Conservation (phyloP, 2,888 invertebrate species). For the Noctua pronuba region DNA sequence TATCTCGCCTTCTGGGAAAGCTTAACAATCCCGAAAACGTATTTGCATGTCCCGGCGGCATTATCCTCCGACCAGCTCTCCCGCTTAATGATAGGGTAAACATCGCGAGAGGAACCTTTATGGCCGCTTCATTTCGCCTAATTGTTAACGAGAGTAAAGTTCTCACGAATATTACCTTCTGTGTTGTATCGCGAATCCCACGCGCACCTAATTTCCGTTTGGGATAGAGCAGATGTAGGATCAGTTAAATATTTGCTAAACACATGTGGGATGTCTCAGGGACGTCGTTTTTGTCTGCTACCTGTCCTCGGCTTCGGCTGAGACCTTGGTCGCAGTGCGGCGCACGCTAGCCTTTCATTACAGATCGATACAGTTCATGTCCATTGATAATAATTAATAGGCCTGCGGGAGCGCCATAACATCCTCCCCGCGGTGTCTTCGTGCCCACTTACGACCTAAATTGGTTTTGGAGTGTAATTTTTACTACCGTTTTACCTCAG, state of each 20-base stretch:
- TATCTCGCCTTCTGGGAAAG: conserved; percentile 89
- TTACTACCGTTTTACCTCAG: conserved; percentile 87
- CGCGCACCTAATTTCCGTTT: conserved; percentile 83
- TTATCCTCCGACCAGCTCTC: conserved; percentile 82
- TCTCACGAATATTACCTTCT: conserved; percentile 89
- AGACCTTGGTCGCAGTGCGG: conserved; percentile 82
- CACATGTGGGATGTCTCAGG: conserved; percentile 77
- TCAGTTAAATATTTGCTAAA: conserved; percentile 79
- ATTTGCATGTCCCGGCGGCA: conserved; percentile 88
- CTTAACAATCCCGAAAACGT: conserved; percentile 87
- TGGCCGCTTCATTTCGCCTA: conserved; percentile 86
- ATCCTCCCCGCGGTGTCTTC: conserved; percentile 76
- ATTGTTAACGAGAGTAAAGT: conserved; percentile 85
- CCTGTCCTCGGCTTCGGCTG: conserved; percentile 73
- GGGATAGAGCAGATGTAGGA: conserved; percentile 81
- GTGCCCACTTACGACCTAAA: conserved; percentile 80
- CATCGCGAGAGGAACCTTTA: conserved; percentile 83
- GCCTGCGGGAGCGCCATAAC: conserved; percentile 72
- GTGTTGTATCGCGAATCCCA: conserved; percentile 85
- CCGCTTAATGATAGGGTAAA: conserved; percentile 87
- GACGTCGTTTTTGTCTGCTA: conserved; percentile 75
- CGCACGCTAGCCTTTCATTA: conserved; percentile 80
- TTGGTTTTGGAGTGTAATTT: conserved; percentile 86
- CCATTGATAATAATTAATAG: conserved; percentile 87
- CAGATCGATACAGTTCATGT: conserved; percentile 84